A percentile compares a stretch with the other conserved stretches of the same genome.
phyloP scores from a whole-genome alignment of 2,888 invertebrate genomes.

The Tetropium fuscum region DNA sequence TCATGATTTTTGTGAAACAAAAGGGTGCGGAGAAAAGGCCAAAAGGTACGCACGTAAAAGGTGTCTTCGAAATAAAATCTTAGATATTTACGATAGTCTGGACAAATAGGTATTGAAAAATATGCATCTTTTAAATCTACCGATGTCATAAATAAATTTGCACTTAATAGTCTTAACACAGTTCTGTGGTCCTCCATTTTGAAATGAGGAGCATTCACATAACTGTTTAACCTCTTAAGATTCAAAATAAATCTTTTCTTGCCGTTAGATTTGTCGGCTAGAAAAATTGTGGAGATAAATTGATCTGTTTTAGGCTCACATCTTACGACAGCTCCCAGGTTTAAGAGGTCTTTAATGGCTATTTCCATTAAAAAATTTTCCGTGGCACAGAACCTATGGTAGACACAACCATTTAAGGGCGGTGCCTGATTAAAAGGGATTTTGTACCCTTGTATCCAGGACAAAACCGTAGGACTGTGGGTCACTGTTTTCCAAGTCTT shows the following conservation, averaged over 20 bases:
- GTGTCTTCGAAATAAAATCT: neutral
- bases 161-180: neutral
- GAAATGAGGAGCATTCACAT: constrained; percentile 4
- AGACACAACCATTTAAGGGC: too few species aligned
- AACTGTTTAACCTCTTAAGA: constrained; percentile 12
- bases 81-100: constrained; percentile 6
- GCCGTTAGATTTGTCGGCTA: neutral
- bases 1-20: constrained; percentile 8
- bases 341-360: too few species aligned
- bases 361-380: too few species aligned
- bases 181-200: constrained; percentile 15
- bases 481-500: neutral
- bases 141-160: constrained; percentile 6
- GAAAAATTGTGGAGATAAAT: constrained; percentile 10
- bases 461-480: neutral
- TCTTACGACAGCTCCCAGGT: too few species aligned
- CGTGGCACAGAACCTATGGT: too few species aligned
- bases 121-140: constrained; percentile 6
- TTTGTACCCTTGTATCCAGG: neutral
- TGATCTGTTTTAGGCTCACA: too few species aligned
- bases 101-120: neutral
- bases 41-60: constrained; percentile 8
- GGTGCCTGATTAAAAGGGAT: neutral
- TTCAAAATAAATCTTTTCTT: constrained; percentile 16
- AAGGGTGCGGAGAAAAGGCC: constrained; percentile 6